Evolutionary conservation across 1,140 invertebrate genomes (phyloP).

Genomic region (Drosophila santomea): DNA sequence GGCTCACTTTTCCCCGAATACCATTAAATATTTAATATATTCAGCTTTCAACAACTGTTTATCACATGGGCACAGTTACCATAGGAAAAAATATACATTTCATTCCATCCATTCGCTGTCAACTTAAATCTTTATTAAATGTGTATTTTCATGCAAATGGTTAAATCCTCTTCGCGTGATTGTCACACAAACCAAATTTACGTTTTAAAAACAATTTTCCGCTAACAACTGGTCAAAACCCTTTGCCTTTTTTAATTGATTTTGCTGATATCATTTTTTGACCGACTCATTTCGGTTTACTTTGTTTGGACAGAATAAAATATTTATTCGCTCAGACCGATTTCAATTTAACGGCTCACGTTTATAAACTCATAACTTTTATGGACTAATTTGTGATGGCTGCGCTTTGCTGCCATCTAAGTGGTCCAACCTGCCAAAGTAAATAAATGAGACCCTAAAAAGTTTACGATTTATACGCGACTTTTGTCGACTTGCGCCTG

Average conservation of each 20-base stretch:
- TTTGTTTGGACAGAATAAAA: conserved; percentile 35
- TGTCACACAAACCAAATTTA: conserved; percentile 26
- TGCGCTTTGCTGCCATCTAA: conserved; percentile 6
- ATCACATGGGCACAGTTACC: conserved; percentile 11
- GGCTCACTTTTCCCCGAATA: neutral
- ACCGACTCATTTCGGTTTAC: conserved; percentile 2
- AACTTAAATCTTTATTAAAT: conserved; percentile 50
- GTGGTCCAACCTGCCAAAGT: conserved; percentile 39
- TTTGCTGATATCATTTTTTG: conserved; percentile 33
- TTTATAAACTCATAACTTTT: conserved; percentile 64
- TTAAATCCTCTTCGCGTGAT: conserved; percentile 31
- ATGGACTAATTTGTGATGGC: conserved; percentile 48
- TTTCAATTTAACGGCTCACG: conserved; percentile 53
- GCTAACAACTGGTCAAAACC: conserved; percentile 30
- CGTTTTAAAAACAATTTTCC: conserved; percentile 37
- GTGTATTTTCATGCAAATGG: conserved; percentile 32
- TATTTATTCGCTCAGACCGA: conserved; percentile 50
- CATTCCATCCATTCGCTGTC: conserved; percentile 25
- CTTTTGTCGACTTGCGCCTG: conserved; percentile 32
- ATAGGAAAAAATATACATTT: conserved; percentile 19
- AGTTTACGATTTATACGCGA: conserved; percentile 66
- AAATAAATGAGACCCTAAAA: conserved; percentile 68
- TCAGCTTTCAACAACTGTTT: conserved; percentile 13
- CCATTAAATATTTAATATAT: neutral
- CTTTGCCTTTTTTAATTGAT: conserved; percentile 52